These are phyloP conservation scores for Mesitornis unicolor DNA, from an alignment of 2,113 vertebrate species.

Conservation along the genomic window DNA sequence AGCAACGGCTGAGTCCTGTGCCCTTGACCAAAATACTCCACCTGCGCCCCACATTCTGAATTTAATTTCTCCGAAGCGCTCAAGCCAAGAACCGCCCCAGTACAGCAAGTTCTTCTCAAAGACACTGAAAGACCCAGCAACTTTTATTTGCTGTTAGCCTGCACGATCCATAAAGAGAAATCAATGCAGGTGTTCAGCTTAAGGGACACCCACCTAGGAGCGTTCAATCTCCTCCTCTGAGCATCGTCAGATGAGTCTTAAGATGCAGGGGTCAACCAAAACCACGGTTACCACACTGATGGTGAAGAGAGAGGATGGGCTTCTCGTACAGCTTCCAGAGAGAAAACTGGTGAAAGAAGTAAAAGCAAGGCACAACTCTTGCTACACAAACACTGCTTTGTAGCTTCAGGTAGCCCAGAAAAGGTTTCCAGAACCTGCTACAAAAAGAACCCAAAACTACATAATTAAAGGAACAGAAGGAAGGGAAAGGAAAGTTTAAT, in stretches of 20 bases:
- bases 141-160: not conserved
- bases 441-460: not conserved
- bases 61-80: not conserved
- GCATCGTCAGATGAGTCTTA: not conserved
- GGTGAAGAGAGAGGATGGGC: accelerated
- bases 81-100: not conserved
- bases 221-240: not conserved
- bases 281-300: not conserved
- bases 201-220: not conserved
- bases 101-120: not conserved
- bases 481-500: not conserved
- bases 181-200: not conserved
- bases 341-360: not conserved
- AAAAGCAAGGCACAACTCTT: not conserved
- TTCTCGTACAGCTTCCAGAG: not conserved
- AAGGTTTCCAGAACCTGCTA: not conserved
- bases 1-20: not conserved
- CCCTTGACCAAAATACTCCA: not conserved
- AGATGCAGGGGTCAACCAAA: not conserved
- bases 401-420: not conserved
- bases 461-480: not conserved
- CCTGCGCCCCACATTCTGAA: not conserved
- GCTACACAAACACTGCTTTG: not conserved
- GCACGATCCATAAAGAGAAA: accelerated
- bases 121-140: not conserved